Evolutionary conservation across 2,797 vertebrate species (phyloP), one percentile per base, ranked within the genome.

Genomic region (Myotis findleyi): DNA sequence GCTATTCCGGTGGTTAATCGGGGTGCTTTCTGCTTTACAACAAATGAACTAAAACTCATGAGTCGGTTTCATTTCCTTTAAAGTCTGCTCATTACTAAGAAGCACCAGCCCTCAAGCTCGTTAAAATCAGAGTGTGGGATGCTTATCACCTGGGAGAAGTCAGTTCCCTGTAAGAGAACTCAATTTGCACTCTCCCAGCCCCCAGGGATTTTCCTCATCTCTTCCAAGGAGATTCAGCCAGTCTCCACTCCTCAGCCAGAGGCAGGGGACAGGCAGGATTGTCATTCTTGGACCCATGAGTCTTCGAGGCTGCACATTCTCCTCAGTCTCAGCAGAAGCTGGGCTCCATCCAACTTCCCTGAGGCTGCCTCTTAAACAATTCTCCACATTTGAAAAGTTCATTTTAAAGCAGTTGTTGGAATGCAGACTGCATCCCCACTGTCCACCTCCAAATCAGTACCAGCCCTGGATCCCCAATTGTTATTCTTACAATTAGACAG

Each of bases 31-130:
- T 89, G 27, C 88, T 62, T 30, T n/a, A 51, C 36, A 84, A 77
- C 75, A 68, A 95, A 92, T 72, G 90, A 94, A 75, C 71, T 94
- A 87, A 96, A 95, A 84, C 87, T 87, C 77, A 7, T 59, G 73
- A 83, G 66, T 11, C 80, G 84, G 69, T 87, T 95, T 95, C 71
- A 86, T 93, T 95, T 83, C 75, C 89, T 87, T 90, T 92, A 47
- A 94, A 92, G 68, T 87, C 81, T 92, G 57, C 21, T 93, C 84
- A 83, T 88, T 91, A 85, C 55, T 38, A 79, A 95, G 89, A 91
- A 66, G 71, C 18, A 49, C 16, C 90, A 97, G 33, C 41, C 30
- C 79, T 89, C 38, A n/a, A 73, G 72, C 88, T 94, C 84, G 77
- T 91, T 94, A 86, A 94, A 95, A 81, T 85, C 69, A 64, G 59